Evolutionary conservation across 2,113 vertebrate species (phyloP).

Genomic region (Rhipidura dahli): DNA sequence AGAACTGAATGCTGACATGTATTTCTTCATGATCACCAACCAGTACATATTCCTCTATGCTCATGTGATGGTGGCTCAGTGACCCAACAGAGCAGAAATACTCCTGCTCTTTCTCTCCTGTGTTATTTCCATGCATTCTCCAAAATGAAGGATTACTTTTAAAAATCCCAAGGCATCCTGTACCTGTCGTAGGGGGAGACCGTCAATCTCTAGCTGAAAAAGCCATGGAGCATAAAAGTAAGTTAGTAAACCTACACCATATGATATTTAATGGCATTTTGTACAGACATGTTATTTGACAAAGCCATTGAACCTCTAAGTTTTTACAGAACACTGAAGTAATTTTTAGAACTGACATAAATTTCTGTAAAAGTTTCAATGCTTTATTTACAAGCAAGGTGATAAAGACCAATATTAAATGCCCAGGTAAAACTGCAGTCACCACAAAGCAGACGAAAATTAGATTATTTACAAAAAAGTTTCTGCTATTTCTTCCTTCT

Average conservation of each 20-base stretch:
- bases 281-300: background rate
- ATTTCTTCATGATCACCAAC: background rate
- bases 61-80: background rate
- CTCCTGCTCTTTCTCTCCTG: background rate
- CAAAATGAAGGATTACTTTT: background rate
- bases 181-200: background rate
- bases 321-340: background rate
- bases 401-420: background rate
- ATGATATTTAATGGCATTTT: background rate
- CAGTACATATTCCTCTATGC: background rate
- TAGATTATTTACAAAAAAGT: background rate
- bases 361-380: background rate
- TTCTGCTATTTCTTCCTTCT: background rate
- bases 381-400: background rate
- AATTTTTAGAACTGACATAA: background rate
- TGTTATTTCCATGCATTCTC: background rate
- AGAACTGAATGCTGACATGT: background rate
- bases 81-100: background rate
- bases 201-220: background rate
- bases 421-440: background rate
- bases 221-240: background rate
- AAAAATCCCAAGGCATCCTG: background rate
- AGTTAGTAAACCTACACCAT: background rate
- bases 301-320: background rate
- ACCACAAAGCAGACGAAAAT: background rate